Evolutionary conservation across 2,888 invertebrate genomes (phyloP), one percentile per base, ranked within the genome.

Genomic region (Mythimna pallens): DNA sequence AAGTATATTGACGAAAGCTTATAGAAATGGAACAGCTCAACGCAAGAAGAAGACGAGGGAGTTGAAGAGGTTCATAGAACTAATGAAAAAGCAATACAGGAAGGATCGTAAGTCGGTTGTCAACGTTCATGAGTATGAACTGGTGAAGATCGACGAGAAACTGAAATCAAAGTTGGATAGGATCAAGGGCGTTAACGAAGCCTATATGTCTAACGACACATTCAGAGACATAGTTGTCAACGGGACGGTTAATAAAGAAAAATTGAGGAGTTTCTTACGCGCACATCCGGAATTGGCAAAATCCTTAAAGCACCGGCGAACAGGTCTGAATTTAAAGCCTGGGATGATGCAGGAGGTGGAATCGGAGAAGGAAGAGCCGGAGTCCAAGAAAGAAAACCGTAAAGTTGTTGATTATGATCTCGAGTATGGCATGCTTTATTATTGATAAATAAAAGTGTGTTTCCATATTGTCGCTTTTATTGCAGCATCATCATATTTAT

Each of bases 371-470:
- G 25, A 20, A 57, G 7, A 20, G 4, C 12, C 22, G 22, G 50
- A 40, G 8, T 20, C 50, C 22, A 36, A 40, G 50, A 61, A 70
- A 12, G 10, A 22, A 30, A 43, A 50, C 0, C 62, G 14, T 9
- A 59, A 34, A 22, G 14, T 58, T 61, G 57, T 55, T 4, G 92
- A 94, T 20, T 94, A 94, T 62, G 95, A 95, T 68, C 79, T 94
- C 8, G 95, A 95, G 73, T 94, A 94, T 70, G 95, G 94, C 1
- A 85, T 89, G 68, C 82, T 94, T 61, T 94, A 95, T 87, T 91
- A 92, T 78, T 94, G 85, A 91, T n/a, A 5, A 88, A 86, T 89
- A 88, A 89, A 89, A 52, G 3, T 43, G 30, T 65, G 14, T 12
- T 6, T 9, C 6, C 9, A 20, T 30, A 30, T 14, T 54, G 14